phyloP scores from a whole-genome alignment of 2,888 invertebrate species.

The Cryptocephalus moraei region DNA sequence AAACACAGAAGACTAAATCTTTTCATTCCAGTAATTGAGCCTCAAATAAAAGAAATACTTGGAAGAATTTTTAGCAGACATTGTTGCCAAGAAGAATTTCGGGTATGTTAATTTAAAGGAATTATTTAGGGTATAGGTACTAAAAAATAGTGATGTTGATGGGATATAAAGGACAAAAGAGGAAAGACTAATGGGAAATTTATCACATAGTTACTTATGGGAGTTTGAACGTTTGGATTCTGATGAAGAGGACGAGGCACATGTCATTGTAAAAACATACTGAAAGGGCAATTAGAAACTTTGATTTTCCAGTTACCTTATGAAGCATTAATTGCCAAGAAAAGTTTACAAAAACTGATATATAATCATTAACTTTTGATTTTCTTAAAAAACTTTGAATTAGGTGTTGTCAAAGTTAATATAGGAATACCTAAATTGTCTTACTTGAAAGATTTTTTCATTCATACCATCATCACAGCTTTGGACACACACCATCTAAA shows the following conservation, averaged over 20 bases:
- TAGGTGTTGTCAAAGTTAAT: too few relatives aligned
- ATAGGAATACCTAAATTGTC: too few relatives aligned
- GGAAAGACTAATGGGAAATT: slow-evolving; percentile 56
- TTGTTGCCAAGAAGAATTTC: slow-evolving; percentile 81
- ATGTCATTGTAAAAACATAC: slow-evolving; percentile 55
- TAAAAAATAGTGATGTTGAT: slow-evolving; percentile 53
- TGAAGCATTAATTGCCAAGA: too few relatives aligned
- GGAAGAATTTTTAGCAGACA: slow-evolving; percentile 85
- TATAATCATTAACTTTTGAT: too few relatives aligned
- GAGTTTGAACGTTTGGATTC: slow-evolving; percentile 66
- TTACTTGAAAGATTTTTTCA: too few relatives aligned
- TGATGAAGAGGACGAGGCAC: slow-evolving; percentile 76
- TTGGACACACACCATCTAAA: too few relatives aligned
- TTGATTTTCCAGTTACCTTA: background rate
- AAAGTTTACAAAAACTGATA: too few relatives aligned
- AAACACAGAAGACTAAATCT: slow-evolving; percentile 59
- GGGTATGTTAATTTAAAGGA: slow-evolving; percentile 75
- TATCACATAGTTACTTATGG: slow-evolving; percentile 71
- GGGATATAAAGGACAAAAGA: slow-evolving; percentile 57
- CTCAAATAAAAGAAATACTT: slow-evolving; percentile 80
- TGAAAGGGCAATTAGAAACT: background rate
- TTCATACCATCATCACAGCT: too few relatives aligned
- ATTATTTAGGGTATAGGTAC: slow-evolving; percentile 74
- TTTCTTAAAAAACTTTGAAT: too few relatives aligned
- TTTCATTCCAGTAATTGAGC: slow-evolving; percentile 67